A percentile compares a stretch with the other conserved stretches of the same genome.
phyloP scores from a whole-genome alignment of 2,113 vertebrate species.

The Pluvialis apricaria region DNA sequence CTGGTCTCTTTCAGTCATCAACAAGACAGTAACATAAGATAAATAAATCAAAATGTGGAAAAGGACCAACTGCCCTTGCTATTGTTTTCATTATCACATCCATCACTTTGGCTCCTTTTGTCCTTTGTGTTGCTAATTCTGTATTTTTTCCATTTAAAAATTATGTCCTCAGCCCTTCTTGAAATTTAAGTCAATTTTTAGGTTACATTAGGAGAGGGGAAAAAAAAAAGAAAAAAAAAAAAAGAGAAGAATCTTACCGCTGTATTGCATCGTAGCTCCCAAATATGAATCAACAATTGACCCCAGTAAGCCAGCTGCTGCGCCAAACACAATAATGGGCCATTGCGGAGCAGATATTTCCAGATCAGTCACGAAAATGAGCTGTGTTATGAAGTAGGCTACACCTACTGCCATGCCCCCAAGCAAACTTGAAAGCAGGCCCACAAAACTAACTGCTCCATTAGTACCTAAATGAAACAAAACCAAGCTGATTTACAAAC shows the following conservation, averaged over 20 bases:
- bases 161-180: neutral
- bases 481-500: neutral
- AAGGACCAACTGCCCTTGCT: neutral
- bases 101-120: neutral
- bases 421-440: conserved; percentile 85
- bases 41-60: neutral
- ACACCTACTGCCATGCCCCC: conserved; percentile 85
- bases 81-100: neutral
- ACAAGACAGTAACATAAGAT: neutral
- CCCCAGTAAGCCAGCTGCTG: conserved; percentile 86
- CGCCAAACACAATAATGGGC: conserved; percentile 87
- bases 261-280: conserved; percentile 94
- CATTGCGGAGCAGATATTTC: conserved; percentile 88
- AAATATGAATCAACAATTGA: conserved; percentile 94
- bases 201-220: fast-evolving
- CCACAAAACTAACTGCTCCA: conserved; percentile 86
- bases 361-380: conserved; percentile 83
- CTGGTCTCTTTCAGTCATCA: neutral
- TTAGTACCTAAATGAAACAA: conserved; percentile 86
- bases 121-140: neutral
- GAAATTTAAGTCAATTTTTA: neutral
- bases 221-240: neutral
- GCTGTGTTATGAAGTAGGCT: conserved; percentile 85
- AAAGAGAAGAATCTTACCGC: conserved; percentile 74
- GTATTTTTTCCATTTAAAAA: neutral